Percentiles rank a stretch among this genome's conserved stretches.
phyloP scores from a whole-genome alignment of 1,140 invertebrate genomes.

The Zaprionus lachaisei region DNA sequence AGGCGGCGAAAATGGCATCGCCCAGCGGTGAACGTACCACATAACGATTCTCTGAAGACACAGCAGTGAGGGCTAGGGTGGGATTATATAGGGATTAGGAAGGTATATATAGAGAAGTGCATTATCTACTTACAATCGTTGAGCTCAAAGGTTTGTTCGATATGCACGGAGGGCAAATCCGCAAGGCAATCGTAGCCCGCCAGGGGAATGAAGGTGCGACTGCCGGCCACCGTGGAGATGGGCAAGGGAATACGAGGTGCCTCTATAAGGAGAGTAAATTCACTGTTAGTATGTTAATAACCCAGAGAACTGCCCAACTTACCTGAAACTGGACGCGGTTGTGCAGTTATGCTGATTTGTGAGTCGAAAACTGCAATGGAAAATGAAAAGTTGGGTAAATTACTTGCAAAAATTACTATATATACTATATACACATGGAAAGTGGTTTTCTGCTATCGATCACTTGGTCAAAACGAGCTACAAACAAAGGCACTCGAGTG shows the following conservation, averaged over 20 bases:
- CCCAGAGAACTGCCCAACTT: not conserved
- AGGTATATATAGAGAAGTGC: not conserved
- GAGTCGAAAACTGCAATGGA: conserved; percentile 68
- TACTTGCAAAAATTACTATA: not conserved
- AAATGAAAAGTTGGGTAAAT: not conserved
- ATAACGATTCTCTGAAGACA: conserved; percentile 88
- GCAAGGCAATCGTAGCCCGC: conserved; percentile 76
- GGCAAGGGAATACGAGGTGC: conserved; percentile 69
- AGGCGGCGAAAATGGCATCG: conserved; percentile 87
- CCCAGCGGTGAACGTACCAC: conserved; percentile 87
- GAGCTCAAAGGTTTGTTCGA: conserved; percentile 83
- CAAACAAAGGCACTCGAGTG: conserved; percentile 67
- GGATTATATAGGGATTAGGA: not conserved
- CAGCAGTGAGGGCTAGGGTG: conserved; percentile 65
- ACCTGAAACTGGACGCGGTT: conserved; percentile 55
- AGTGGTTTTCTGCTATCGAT: conserved; percentile 7
- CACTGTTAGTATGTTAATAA: not conserved
- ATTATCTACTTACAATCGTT: conserved; percentile 62
- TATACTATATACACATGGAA: not conserved
- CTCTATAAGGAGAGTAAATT: conserved; percentile 21
- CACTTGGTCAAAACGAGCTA: conserved; percentile 43
- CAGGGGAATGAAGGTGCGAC: conserved; percentile 71
- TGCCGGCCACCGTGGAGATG: conserved; percentile 68
- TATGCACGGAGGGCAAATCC: conserved; percentile 81
- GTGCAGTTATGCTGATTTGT: conserved; percentile 75